Evolutionary conservation across 2,797 vertebrate genomes (phyloP).

Genomic region (Acanthurus lineatus): DNA sequence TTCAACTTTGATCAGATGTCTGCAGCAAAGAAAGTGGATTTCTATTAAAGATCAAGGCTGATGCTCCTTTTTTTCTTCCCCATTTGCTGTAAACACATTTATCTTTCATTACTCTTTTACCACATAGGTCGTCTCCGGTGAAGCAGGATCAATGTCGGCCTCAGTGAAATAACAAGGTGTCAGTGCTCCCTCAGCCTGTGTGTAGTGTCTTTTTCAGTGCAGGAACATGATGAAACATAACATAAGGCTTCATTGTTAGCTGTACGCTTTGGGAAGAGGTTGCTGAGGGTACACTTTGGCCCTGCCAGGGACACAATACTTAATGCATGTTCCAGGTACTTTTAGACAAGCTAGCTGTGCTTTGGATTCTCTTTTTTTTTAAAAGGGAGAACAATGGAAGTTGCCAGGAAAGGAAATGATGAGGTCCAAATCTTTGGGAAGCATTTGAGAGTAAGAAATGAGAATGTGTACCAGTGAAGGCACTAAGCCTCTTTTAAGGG

Average conservation of each 20-base stretch:
- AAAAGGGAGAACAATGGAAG: constrained; percentile 7
- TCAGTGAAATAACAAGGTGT: constrained; percentile 42
- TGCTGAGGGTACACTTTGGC: not conserved
- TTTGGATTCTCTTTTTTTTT: not conserved
- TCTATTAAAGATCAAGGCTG: constrained; percentile 38
- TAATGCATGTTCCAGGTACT: not conserved
- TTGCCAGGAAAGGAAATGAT: not conserved
- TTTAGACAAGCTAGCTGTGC: not conserved
- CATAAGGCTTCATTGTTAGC: constrained; percentile 6
- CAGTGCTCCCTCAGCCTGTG: constrained; percentile 26
- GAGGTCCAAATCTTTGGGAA: not conserved
- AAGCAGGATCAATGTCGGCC: constrained; percentile 51
- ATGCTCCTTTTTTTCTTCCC: constrained; percentile 16
- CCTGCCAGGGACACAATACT: not conserved
- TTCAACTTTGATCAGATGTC: constrained; percentile 11
- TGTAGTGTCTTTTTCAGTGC: constrained; percentile 27
- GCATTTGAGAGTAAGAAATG: not conserved
- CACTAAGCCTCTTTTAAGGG: not conserved
- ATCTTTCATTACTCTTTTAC: constrained; percentile 60
- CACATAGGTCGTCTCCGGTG: constrained; percentile 17
- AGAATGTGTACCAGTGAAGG: not conserved
- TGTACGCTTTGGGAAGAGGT: not conserved
- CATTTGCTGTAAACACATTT: constrained; percentile 55
- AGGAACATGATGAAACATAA: constrained; percentile 3
- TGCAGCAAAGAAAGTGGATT: constrained; percentile 32